Conservation (phyloP, 2,113 vertebrate genomes). For the Trichechus manatus region DNA sequence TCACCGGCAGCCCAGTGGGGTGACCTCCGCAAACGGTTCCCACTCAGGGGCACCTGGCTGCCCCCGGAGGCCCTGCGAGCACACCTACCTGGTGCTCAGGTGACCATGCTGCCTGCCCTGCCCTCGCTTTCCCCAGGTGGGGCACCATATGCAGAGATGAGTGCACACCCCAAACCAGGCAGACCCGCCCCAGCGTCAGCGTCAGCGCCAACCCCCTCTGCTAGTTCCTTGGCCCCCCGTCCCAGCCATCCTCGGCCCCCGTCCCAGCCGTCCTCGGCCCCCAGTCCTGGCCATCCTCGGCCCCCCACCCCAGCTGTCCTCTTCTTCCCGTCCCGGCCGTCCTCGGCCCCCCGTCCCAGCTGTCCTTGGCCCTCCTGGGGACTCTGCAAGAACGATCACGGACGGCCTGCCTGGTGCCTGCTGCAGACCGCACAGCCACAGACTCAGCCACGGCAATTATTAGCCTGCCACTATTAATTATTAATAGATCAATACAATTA, state of each 20-base stretch:
- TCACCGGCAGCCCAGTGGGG: neutral
- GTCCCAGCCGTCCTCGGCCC: neutral
- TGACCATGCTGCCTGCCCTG: neutral
- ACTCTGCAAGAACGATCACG: accelerated
- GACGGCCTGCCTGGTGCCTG: accelerated
- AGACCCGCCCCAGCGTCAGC: neutral
- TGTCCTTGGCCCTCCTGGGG: neutral
- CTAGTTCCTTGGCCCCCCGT: too few species aligned
- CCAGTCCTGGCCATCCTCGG: too few species aligned
- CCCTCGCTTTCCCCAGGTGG: too few species aligned
- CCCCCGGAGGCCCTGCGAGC: too few species aligned
- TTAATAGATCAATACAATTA: constrained; percentile 54
- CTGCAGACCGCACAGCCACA: neutral
- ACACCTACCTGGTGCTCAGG: neutral
- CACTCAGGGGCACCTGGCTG: neutral
- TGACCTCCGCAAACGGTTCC: neutral
- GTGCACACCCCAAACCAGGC: neutral
- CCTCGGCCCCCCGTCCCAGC: neutral
- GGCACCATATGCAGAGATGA: too few species aligned
- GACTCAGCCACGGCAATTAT: neutral
- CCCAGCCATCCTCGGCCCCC: too few species aligned
- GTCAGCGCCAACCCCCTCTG: accelerated
- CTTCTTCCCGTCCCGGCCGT: neutral
- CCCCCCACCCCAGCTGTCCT: neutral
- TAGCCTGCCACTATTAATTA: constrained; percentile 30